These are phyloP conservation scores for Hydrozoanthus tunicans DNA, from an alignment of 64 coral and sea anemone genomes.

Conservation along the genomic window DNA sequence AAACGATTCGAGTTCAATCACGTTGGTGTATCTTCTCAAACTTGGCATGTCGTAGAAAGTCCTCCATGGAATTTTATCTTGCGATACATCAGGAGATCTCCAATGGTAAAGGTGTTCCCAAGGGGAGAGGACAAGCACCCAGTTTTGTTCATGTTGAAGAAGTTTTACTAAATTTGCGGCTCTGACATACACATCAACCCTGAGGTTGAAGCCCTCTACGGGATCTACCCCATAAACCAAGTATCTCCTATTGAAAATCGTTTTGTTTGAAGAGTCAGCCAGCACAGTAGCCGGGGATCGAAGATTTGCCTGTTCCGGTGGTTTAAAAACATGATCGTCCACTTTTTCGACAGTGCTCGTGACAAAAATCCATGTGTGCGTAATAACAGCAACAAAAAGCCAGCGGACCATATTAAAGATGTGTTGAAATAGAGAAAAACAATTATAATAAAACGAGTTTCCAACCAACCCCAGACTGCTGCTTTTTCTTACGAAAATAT, in stretches of 20 bases:
- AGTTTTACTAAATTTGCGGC: conserved; percentile 62
- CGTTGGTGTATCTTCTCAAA: conserved; percentile 36
- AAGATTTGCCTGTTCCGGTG: background rate
- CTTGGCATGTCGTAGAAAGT: conserved; percentile 66
- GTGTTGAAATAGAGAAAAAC: background rate
- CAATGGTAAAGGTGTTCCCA: conserved; percentile 78
- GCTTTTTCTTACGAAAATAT: background rate
- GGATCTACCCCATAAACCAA: conserved; percentile 54
- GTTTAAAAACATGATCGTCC: conserved; percentile 6
- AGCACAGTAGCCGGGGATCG: background rate
- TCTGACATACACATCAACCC: conserved; percentile 69
- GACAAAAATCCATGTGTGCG: background rate
- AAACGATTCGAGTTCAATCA: conserved; percentile 60
- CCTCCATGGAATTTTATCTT: conserved; percentile 62
- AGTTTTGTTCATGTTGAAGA: conserved; percentile 62
- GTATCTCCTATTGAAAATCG: conserved; percentile 28
- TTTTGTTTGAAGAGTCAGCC: conserved; percentile 32
- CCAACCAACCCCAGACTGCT: background rate
- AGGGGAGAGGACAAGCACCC: conserved; percentile 63
- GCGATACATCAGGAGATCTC: conserved; percentile 34
- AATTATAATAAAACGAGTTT: background rate
- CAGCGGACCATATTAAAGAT: conserved; percentile 4
- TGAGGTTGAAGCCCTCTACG: conserved; percentile 65
- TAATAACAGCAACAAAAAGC: conserved; percentile 8
- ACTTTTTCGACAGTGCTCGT: background rate